Evolutionary conservation across 2,113 vertebrate genomes (phyloP), one percentile per base, ranked within the genome.

Genomic region (Rhodinocichla rosea): DNA sequence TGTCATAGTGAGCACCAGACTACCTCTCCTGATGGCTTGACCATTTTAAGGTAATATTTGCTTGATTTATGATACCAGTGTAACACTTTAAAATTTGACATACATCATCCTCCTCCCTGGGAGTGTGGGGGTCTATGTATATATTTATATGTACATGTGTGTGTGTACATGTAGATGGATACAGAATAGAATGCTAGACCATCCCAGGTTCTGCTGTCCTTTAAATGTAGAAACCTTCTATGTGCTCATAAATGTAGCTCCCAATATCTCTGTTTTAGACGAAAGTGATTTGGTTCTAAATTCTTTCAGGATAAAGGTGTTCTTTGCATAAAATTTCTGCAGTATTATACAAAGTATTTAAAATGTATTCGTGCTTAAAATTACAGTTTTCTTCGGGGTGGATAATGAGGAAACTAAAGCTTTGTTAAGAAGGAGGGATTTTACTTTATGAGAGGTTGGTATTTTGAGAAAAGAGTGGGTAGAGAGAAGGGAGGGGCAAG

Each of bases 391-490:
- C 28, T 69, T 85, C 62, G 67, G 53, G 3, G 11, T 70, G 13
- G 26, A 42, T 92, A 67, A 50, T 65, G 59, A 73, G 59, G 32
- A 90, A 83, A 56, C 13, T 39, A 65, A 90, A 74, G 23, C 39
- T 91, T 5, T 47, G 7, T 76, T 91, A 40, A 52, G 71, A 47
- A 89, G 42, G 13, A 90, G 13, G 30, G 55, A 47, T 95, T 95
- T 85, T 82, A 52, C 56, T 89, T 84, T 42, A 35, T 40, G 62
- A 32, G 42, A 73, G 76, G 19, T 32, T 74, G 55, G 3, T 83
- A 52, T 90, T 92, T 92, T 92, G 59, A 77, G 75, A 77, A 67
- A 68, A 83, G 65, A 68, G 71, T 50, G 27, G 60, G 52, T 68
- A 42, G 59, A 73, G 65, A 62, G 6, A 32, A 88, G 33, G 49